Percentiles rank a stretch among this genome's conserved stretches.
Evolutionary conservation across 2,888 invertebrate species (phyloP).

Genomic region (Diarsia brunnea): DNA sequence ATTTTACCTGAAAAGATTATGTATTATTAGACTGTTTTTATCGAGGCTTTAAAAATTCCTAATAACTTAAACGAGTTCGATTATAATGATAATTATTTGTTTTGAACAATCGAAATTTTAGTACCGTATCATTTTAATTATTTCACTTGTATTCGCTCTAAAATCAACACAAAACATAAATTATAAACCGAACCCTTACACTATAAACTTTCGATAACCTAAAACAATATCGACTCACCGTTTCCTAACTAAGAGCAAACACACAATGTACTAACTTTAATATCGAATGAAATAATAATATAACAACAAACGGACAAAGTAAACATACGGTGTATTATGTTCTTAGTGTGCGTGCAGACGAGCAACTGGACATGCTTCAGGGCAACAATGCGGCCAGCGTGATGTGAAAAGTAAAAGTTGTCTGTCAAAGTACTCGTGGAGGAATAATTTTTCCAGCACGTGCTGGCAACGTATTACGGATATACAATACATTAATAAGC

Average conservation of each 20-base stretch:
- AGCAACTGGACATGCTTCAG: neutral
- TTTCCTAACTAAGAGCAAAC: constrained; percentile 40
- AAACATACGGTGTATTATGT: constrained; percentile 33
- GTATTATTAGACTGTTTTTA: neutral
- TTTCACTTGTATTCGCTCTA: neutral
- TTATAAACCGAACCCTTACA: constrained; percentile 1
- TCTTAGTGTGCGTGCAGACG: neutral
- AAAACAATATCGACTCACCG: constrained; percentile 50
- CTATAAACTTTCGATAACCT: constrained; percentile 35
- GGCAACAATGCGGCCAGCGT: neutral
- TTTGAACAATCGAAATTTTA: neutral
- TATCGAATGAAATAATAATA: constrained; percentile 56
- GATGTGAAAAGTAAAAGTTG: neutral
- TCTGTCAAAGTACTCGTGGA: too few relatives aligned
- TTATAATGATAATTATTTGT: neutral
- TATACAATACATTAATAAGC: too few relatives aligned
- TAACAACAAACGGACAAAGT: constrained; percentile 52
- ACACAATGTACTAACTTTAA: constrained; percentile 37
- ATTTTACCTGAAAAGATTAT: neutral
- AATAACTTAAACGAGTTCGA: neutral
- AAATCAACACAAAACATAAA: constrained; percentile 28
- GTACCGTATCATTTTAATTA: neutral
- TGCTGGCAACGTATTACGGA: too few relatives aligned
- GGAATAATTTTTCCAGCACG: too few relatives aligned
- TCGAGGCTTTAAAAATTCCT: neutral